Evolutionary conservation across 2,797 vertebrate genomes (phyloP).

Genomic region (Rhinophrynus dorsalis): DNA sequence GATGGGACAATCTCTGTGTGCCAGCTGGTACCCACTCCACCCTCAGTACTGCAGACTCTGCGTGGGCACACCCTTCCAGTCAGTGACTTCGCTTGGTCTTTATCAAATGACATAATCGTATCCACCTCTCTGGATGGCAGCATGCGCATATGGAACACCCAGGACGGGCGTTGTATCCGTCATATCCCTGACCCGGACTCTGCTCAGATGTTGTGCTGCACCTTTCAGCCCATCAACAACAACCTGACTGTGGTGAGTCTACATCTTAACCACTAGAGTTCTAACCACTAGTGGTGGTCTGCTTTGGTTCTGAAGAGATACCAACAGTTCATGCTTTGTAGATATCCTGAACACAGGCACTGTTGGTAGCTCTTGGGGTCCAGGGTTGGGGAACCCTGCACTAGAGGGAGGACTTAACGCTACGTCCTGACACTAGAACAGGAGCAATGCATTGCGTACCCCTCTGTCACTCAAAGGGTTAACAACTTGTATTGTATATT

Average conservation of each 20-base stretch:
- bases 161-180: constrained; percentile 89
- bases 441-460: too few species aligned
- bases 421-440: too few species aligned
- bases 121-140: constrained; percentile 89
- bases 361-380: too few species aligned
- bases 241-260: constrained; percentile 90
- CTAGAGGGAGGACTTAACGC: too few species aligned
- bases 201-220: constrained; percentile 89
- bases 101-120: constrained; percentile 92
- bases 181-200: constrained; percentile 87
- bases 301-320: too few species aligned
- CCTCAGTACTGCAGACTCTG: constrained; percentile 81
- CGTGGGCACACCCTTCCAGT: constrained; percentile 84
- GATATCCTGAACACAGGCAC: too few species aligned
- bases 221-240: constrained; percentile 95
- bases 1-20: constrained; percentile 90
- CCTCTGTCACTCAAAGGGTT: too few species aligned
- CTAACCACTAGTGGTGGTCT: too few species aligned
- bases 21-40: constrained; percentile 83
- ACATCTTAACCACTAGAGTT: too few species aligned
- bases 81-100: constrained; percentile 92
- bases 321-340: too few species aligned
- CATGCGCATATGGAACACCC: constrained; percentile 90
- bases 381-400: too few species aligned
- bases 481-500: too few species aligned